Percentiles rank a stretch among this genome's conserved stretches.
These are phyloP conservation scores for Psilopsiagon aymara DNA, from an alignment of 2,113 vertebrate species.

Conservation along the genomic window DNA sequence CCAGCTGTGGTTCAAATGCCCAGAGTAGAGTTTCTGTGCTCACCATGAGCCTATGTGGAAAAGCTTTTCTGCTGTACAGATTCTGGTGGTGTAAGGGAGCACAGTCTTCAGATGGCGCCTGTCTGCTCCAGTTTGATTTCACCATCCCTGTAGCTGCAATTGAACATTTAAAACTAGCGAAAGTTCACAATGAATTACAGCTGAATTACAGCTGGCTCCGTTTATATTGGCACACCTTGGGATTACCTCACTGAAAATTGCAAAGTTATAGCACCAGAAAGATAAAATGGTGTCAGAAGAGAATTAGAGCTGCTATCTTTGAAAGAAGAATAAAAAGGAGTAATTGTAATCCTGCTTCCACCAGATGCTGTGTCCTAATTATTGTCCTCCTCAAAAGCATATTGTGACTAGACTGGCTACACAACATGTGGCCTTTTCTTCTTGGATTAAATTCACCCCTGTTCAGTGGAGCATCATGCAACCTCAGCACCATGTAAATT, in stretches of 20 bases:
- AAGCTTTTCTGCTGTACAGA: not conserved
- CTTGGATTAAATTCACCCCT: not conserved
- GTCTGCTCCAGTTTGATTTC: not conserved
- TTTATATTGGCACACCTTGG: not conserved
- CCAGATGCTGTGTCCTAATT: constrained; percentile 1
- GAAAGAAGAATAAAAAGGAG: not conserved
- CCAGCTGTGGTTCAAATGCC: not conserved
- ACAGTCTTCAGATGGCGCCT: not conserved
- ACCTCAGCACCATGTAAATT: not conserved
- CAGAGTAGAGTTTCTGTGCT: not conserved
- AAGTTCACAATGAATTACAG: not conserved
- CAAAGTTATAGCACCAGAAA: not conserved
- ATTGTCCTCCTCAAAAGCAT: not conserved
- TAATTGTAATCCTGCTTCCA: not conserved
- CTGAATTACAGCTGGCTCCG: not conserved
- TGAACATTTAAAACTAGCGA: not conserved
- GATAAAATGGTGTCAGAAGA: not conserved
- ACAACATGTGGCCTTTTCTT: not conserved
- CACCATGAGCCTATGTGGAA: not conserved
- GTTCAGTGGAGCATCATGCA: not conserved
- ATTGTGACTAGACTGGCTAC: not conserved
- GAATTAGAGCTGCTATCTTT: not conserved
- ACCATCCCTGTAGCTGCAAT: not conserved
- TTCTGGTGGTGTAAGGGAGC: not conserved
- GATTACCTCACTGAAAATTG: not conserved